Conservation (phyloP, 1,140 invertebrate species). For the Neomicropteryx cornuta region DNA sequence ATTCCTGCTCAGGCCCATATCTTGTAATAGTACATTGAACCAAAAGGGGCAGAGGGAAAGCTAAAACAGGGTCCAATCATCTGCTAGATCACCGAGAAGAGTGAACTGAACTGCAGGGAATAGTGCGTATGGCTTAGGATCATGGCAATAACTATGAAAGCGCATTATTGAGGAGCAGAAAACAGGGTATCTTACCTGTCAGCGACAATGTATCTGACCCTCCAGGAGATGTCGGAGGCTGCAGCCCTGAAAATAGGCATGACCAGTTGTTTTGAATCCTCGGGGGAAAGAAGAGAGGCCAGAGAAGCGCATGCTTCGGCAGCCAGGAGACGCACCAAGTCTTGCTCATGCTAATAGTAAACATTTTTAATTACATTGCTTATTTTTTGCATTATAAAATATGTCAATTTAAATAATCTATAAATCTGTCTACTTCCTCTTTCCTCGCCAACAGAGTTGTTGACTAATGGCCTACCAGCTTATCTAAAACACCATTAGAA, state of each 20-base stretch:
- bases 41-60: no score
- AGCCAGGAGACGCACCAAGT: constrained; percentile 94
- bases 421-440: constrained; percentile 15
- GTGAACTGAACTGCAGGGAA: neutral
- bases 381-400: constrained; percentile 4
- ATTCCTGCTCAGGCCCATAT: no score
- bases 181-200: constrained; percentile 64
- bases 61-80: no score
- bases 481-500: neutral
- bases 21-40: neutral
- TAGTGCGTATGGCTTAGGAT: neutral
- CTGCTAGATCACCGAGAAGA: no score
- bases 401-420: constrained; percentile 3
- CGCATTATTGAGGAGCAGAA: constrained; percentile 38
- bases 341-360: constrained; percentile 47
- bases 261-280: constrained; percentile 71
- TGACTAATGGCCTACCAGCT: constrained; percentile 1
- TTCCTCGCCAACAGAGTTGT: constrained; percentile 1
- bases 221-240: constrained; percentile 93
- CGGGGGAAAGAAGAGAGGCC: constrained; percentile 47
- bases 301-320: constrained; percentile 97
- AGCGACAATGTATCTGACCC: constrained; percentile 96
- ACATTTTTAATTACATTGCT: neutral
- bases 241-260: constrained; percentile 92
- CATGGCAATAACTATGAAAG: neutral